Conservation (phyloP, 2,888 invertebrate genomes). For the Ypsolopha scabrella region DNA sequence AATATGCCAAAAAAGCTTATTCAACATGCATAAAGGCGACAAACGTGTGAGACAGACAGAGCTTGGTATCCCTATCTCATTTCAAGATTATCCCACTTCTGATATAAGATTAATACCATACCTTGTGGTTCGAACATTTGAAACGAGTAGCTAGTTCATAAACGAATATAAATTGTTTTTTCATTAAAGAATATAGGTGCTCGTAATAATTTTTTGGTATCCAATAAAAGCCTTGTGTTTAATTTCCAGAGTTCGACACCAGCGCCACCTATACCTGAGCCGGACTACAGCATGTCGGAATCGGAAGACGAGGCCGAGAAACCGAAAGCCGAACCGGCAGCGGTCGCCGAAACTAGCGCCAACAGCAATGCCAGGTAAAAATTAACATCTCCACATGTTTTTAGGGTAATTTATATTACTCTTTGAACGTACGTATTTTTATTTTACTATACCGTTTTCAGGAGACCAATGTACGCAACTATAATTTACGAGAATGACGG, state of each 20-base stretch:
- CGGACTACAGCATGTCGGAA: slow-evolving; percentile 91
- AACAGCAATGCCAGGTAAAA: slow-evolving; percentile 77
- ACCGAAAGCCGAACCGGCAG: slow-evolving; percentile 55
- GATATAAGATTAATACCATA: no score
- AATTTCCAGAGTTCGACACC: slow-evolving; percentile 55
- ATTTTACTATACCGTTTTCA: slow-evolving; percentile 1
- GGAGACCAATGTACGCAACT: slow-evolving; percentile 26
- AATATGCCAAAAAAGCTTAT: no score
- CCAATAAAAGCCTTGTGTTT: no score
- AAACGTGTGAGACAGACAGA: no score
- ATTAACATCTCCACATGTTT: not conserved
- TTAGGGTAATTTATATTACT: not conserved
- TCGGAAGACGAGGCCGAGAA: slow-evolving; percentile 80
- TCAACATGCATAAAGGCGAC: no score
- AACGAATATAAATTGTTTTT: no score
- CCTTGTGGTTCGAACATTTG: no score
- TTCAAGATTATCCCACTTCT: no score
- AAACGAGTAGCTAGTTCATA: no score
- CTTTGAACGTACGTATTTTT: not conserved
- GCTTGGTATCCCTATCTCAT: no score
- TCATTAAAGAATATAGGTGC: no score
- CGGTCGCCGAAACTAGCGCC: slow-evolving; percentile 77
- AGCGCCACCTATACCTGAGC: slow-evolving; percentile 88
- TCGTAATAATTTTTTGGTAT: no score
- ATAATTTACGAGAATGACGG: slow-evolving; percentile 42